phyloP scores from a whole-genome alignment of 2,797 vertebrate genomes.

The Anabas testudineus region DNA sequence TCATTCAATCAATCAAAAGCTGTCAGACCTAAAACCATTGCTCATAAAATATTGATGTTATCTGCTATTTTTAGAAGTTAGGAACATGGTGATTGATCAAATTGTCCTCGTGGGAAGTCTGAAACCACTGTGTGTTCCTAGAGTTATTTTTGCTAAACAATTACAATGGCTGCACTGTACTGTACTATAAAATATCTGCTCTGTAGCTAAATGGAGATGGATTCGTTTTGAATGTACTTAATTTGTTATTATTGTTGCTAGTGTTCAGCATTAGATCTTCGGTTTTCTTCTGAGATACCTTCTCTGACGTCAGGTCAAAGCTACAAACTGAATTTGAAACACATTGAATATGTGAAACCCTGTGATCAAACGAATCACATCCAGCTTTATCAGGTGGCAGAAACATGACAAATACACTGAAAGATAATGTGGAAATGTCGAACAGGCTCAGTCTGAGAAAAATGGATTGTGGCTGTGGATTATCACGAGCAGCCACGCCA shows the following conservation, averaged over 20 bases:
- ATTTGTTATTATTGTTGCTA: background rate
- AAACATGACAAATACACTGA: background rate
- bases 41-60: constrained; percentile 29
- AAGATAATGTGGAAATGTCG: background rate
- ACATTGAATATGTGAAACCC: too few species aligned
- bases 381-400: background rate
- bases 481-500: too few species aligned
- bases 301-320: background rate
- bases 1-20: constrained; percentile 24
- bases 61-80: constrained; percentile 34
- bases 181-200: background rate
- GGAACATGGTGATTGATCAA: constrained; percentile 1
- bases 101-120: background rate
- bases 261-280: background rate
- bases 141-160: background rate
- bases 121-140: background rate
- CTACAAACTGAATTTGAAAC: background rate
- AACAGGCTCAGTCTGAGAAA: background rate
- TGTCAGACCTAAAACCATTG: constrained; percentile 25
- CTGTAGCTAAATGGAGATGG: background rate
- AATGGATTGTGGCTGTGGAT: background rate
- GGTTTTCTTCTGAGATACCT: background rate
- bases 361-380: background rate
- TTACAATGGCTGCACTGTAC: background rate
- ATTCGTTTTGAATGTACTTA: background rate